Percentiles rank a stretch among this genome's conserved stretches.
phyloP scores from a whole-genome alignment of 2,888 invertebrate species.

The Coremacera marginata region DNA sequence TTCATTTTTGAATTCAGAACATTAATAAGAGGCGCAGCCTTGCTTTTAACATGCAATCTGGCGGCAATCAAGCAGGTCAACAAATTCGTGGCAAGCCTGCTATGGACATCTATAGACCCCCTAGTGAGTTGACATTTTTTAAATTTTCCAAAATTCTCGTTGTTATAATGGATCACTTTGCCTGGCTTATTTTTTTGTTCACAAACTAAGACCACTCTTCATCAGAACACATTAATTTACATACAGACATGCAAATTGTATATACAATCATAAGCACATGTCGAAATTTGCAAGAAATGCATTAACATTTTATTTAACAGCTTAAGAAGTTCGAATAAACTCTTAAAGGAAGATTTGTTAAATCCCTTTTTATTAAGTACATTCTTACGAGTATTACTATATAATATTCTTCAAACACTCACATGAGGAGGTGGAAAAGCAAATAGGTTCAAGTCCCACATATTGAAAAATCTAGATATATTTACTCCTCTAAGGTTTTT shows the following conservation, averaged over 20 bases:
- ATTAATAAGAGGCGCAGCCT: constrained; percentile 80
- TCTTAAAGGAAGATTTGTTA: too few relatives aligned
- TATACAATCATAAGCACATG: background rate
- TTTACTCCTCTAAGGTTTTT: too few relatives aligned
- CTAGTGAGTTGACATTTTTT: constrained; percentile 74
- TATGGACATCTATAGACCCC: constrained; percentile 90
- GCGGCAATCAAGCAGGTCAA: constrained; percentile 59
- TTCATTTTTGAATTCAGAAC: constrained; percentile 67
- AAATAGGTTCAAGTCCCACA: too few relatives aligned
- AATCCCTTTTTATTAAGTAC: too few relatives aligned
- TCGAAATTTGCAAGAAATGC: too few relatives aligned
- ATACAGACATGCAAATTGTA: background rate
- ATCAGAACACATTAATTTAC: background rate
- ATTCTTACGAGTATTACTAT: too few relatives aligned
- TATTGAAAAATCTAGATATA: too few relatives aligned
- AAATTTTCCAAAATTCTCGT: background rate
- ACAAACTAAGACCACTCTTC: background rate
- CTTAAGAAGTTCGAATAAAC: background rate
- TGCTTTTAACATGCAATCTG: constrained; percentile 74
- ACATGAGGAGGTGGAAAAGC: too few relatives aligned
- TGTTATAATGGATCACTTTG: background rate
- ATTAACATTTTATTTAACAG: background rate
- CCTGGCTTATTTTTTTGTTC: background rate
- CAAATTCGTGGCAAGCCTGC: constrained; percentile 79
- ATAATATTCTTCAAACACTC: too few relatives aligned